Conservation (phyloP, 1,140 invertebrate species). For the Sitodiplosis mosellana region DNA sequence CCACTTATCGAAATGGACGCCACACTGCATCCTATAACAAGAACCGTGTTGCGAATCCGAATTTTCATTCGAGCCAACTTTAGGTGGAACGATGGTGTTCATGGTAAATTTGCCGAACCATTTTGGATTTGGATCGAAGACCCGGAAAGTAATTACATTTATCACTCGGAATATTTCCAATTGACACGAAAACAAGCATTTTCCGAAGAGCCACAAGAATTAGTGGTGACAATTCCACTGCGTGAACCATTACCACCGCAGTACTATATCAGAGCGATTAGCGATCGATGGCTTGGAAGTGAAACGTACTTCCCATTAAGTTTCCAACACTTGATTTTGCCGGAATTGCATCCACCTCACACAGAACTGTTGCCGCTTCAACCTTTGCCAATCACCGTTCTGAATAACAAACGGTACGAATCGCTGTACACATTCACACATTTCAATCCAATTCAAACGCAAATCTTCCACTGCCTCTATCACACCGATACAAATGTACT, state of each 20-base stretch:
- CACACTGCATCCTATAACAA: conserved; percentile 83
- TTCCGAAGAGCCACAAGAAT: conserved; percentile 47
- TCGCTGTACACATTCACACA: conserved; percentile 79
- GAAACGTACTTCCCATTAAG: conserved; percentile 54
- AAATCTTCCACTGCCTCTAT: conserved; percentile 93
- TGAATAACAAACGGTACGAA: conserved; percentile 62
- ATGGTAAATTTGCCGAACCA: conserved; percentile 71
- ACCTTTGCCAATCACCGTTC: conserved; percentile 68
- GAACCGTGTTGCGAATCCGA: conserved; percentile 74
- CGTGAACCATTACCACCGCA: conserved; percentile 78
- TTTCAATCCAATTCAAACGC: conserved; percentile 98
- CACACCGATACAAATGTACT: conserved; percentile 89
- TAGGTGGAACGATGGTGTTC: conserved; percentile 75
- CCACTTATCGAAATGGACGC: conserved; percentile 69
- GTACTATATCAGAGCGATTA: conserved; percentile 75
- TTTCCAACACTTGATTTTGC: conserved; percentile 80
- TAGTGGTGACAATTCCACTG: conserved; percentile 93
- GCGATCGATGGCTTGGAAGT: conserved; percentile 82
- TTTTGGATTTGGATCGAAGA: conserved; percentile 99
- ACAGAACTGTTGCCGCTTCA: conserved; percentile 84
- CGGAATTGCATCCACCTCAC: conserved; percentile 81
- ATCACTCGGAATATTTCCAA: conserved; percentile 88
- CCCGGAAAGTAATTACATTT: conserved; percentile 80
- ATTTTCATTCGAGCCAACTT: conserved; percentile 72
- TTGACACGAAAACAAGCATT: conserved; percentile 72